These are phyloP conservation scores for Drosophila grimshawi DNA, from an alignment of 1,140 invertebrate species.

Conservation along the genomic window DNA sequence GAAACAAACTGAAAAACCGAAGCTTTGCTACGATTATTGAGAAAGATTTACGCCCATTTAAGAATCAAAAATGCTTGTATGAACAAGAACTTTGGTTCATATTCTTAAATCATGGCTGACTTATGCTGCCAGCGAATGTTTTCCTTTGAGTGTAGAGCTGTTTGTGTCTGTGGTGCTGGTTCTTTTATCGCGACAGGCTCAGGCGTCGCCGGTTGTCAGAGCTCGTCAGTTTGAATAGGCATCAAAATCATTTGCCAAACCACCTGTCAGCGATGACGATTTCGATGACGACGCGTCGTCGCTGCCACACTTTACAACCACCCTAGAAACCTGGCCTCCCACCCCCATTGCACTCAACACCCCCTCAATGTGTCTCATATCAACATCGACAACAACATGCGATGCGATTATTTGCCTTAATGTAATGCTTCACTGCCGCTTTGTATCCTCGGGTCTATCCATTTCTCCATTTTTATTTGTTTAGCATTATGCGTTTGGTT, in stretches of 20 bases:
- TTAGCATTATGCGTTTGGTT: constrained; percentile 66
- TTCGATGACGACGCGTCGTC: not conserved
- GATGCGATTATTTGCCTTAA: constrained; percentile 67
- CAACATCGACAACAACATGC: constrained; percentile 50
- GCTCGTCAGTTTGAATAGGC: constrained; percentile 50
- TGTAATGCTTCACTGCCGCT: constrained; percentile 45
- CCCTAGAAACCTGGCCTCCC: not conserved
- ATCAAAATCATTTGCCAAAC: constrained; percentile 58
- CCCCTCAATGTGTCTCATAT: not conserved
- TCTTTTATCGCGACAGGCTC: constrained; percentile 39
- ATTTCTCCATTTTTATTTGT: constrained; percentile 55
- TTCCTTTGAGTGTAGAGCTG: not conserved
- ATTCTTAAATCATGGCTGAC: too few relatives aligned
- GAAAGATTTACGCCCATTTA: too few relatives aligned
- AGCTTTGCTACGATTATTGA: too few relatives aligned
- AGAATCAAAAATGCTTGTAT: too few relatives aligned
- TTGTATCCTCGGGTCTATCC: constrained; percentile 27
- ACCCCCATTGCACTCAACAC: not conserved
- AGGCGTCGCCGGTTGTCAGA: constrained; percentile 30
- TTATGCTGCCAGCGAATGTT: not conserved
- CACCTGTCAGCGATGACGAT: constrained; percentile 61
- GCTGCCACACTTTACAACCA: constrained; percentile 2
- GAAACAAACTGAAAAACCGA: too few relatives aligned
- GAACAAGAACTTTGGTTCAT: too few relatives aligned
- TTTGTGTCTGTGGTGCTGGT: constrained; percentile 7